Conservation (phyloP, 2,888 invertebrate genomes). For the Cataglyphis rosenhaueri region DNA sequence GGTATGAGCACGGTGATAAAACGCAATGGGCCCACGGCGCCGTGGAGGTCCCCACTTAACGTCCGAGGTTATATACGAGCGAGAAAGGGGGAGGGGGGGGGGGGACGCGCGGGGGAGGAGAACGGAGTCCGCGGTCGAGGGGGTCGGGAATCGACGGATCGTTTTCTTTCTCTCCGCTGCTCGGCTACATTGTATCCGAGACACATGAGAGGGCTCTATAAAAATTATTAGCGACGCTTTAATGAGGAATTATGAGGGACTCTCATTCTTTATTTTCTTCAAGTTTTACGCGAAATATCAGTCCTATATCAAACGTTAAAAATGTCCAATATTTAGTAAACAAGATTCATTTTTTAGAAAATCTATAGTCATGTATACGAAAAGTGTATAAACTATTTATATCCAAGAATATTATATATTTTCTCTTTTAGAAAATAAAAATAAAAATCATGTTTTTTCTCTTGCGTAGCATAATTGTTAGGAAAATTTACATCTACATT, state of each 20-base stretch:
- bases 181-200: conserved; percentile 39
- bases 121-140: conserved; percentile 44
- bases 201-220: conserved; percentile 36
- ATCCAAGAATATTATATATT: neutral
- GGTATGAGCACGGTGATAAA: conserved; percentile 85
- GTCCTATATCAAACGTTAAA: conserved; percentile 15
- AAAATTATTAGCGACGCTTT: conserved; percentile 52
- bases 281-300: conserved; percentile 10
- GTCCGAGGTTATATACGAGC: conserved; percentile 83
- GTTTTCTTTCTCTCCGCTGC: conserved; percentile 56
- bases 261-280: conserved; percentile 33
- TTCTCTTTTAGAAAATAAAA: neutral
- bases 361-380: neutral
- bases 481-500: neutral
- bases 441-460: neutral
- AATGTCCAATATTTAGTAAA: neutral
- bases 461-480: neutral
- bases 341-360: neutral
- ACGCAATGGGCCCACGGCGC: conserved; percentile 81
- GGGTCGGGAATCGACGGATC: conserved; percentile 46
- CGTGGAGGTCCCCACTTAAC: conserved; percentile 85
- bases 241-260: conserved; percentile 44
- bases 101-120: conserved; percentile 44
- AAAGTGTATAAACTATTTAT: neutral
- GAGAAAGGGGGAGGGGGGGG: conserved; percentile 25